These are phyloP conservation scores for Uromys caudimaculatus DNA, from an alignment of 2,797 vertebrate species.

Conservation along the genomic window DNA sequence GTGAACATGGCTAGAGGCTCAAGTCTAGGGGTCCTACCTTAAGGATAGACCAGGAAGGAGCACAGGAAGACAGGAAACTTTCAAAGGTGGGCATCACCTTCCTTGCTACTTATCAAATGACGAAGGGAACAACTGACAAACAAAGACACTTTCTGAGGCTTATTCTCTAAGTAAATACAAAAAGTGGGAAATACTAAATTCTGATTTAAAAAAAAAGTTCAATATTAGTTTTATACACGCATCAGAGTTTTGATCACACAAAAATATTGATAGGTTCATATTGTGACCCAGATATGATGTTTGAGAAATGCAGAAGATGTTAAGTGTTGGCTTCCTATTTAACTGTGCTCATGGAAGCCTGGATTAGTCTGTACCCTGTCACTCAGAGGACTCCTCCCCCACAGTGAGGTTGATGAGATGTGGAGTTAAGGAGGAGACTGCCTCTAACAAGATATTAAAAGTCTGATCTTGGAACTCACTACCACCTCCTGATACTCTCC, in stretches of 20 bases:
- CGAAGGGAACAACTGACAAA: not conserved
- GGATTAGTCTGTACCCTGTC: not conserved
- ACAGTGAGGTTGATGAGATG: too few relatives aligned
- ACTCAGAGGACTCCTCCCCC: fast-evolving
- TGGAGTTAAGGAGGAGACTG: not conserved
- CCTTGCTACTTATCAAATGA: not conserved
- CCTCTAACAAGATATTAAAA: not conserved
- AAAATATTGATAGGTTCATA: not conserved
- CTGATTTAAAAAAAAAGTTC: not conserved
- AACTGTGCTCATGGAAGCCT: not conserved
- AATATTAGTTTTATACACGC: fast-evolving
- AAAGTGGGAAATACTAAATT: not conserved
- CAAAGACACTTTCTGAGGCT: not conserved
- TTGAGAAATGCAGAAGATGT: not conserved
- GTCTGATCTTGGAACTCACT: too few relatives aligned
- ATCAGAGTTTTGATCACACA: not conserved
- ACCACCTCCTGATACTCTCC: fast-evolving
- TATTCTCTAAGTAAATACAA: not conserved
- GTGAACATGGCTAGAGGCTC: not conserved
- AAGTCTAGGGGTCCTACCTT: not conserved
- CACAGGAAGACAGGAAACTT: not conserved
- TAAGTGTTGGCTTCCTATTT: not conserved
- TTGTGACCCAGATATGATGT: not conserved
- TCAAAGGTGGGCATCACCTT: not conserved
- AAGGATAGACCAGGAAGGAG: not conserved